These are phyloP conservation scores for Bostrychus sinensis DNA, from an alignment of 2,113 vertebrate species.

Conservation along the genomic window DNA sequence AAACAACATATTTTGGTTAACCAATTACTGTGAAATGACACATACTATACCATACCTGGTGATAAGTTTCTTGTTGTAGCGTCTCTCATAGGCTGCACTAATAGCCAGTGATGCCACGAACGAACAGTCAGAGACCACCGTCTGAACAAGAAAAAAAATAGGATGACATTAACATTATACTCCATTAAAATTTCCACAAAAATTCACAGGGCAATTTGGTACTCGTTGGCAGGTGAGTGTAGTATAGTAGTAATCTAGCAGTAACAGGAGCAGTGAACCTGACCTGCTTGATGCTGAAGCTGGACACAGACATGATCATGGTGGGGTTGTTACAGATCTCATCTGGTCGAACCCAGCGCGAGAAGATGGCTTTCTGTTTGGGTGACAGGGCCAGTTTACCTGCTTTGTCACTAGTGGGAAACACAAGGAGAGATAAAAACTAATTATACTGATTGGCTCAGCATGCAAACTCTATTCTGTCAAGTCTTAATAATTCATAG, in stretches of 20 bases:
- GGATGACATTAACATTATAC: too few species aligned
- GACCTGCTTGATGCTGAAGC: constrained; percentile 99
- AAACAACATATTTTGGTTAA: neutral
- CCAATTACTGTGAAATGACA: neutral
- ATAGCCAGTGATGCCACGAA: constrained; percentile 97
- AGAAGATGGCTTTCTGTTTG: constrained; percentile 95
- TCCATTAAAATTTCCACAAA: too few species aligned
- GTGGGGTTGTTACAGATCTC: constrained; percentile 94
- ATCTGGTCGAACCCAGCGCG: constrained; percentile 93
- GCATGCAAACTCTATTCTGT: too few species aligned
- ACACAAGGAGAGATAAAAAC: too few species aligned
- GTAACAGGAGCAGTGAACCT: constrained; percentile 5
- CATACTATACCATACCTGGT: constrained; percentile 85
- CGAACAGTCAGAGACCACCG: constrained; percentile 97
- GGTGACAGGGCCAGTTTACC: constrained; percentile 94
- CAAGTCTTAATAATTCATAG: too few species aligned
- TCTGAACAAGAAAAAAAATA: constrained; percentile 78
- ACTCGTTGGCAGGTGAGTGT: too few species aligned
- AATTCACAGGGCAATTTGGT: too few species aligned
- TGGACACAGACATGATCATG: constrained; percentile 99
- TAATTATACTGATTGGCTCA: too few species aligned
- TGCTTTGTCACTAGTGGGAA: constrained; percentile 85
- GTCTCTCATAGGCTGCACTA: constrained; percentile 96
- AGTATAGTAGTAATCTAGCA: too few species aligned
- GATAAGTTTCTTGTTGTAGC: constrained; percentile 97